Conservation (phyloP, 2,888 invertebrate genomes). For the Sphecodes monilicornis region DNA sequence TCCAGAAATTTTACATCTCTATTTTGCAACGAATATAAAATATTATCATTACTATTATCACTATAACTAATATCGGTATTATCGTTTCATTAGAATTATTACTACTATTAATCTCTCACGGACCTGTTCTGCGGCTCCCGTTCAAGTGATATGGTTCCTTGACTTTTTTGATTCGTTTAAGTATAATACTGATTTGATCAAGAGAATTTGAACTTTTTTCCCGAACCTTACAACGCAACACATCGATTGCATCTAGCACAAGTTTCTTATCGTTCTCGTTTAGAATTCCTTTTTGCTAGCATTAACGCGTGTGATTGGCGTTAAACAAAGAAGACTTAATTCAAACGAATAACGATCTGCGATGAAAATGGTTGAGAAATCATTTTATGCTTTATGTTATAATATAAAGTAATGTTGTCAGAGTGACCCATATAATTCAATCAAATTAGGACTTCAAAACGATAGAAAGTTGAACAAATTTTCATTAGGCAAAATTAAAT, state of each 20-base stretch:
- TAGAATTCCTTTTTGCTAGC: background rate
- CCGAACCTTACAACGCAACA: constrained; percentile 49
- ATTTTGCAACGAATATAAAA: constrained; percentile 39
- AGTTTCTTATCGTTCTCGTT: constrained; percentile 16
- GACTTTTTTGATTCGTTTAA: constrained; percentile 73
- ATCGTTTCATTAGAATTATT: constrained; percentile 56
- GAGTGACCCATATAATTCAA: background rate
- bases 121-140: constrained; percentile 55
- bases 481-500: background rate
- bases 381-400: background rate
- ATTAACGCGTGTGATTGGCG: constrained; percentile 42
- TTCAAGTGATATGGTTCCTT: constrained; percentile 78
- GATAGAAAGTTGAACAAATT: background rate
- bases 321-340: constrained; percentile 56
- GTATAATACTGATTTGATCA: constrained; percentile 80
- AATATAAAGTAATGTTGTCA: background rate
- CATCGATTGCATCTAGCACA: constrained; percentile 26
- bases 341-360: background rate
- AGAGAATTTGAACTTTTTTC: constrained; percentile 72
- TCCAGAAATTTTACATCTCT: constrained; percentile 64
- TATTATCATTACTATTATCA: constrained; percentile 43
- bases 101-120: constrained; percentile 68
- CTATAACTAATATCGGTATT: constrained; percentile 61
- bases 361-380: constrained; percentile 12
- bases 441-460: background rate